phyloP scores from a whole-genome alignment of 2,888 invertebrate genomes.

The Danaus chrysippus region DNA sequence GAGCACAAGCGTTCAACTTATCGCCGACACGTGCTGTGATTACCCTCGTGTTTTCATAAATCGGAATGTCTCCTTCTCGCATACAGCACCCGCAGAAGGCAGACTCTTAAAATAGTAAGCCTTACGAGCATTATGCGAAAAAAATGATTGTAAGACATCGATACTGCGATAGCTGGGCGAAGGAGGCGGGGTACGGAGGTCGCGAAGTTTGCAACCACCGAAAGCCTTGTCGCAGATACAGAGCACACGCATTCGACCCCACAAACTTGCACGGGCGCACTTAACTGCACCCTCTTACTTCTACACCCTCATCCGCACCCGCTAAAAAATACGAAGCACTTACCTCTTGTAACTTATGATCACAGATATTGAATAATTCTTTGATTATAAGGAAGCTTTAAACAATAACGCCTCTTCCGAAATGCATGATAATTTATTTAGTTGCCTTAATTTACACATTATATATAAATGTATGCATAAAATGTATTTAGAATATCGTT shows the following conservation, averaged over 20 bases:
- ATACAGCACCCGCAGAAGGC: slow-evolving; percentile 91
- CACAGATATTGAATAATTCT: slow-evolving; percentile 3
- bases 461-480: slow-evolving; percentile 10
- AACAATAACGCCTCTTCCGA: slow-evolving; percentile 37
- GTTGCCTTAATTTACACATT: slow-evolving; percentile 25
- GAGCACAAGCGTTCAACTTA: slow-evolving; percentile 68
- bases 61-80: slow-evolving; percentile 88
- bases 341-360: slow-evolving; percentile 6
- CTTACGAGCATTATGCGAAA: slow-evolving; percentile 79
- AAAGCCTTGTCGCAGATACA: slow-evolving; percentile 59
- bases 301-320: slow-evolving; percentile 14
- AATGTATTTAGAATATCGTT: slow-evolving; percentile 20
- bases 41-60: slow-evolving; percentile 69
- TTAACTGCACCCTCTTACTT: slow-evolving; percentile 15
- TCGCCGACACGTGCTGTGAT: slow-evolving; percentile 72
- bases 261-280: slow-evolving; percentile 51
- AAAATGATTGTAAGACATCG: slow-evolving; percentile 73
- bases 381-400: slow-evolving; percentile 39
- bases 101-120: slow-evolving; percentile 78
- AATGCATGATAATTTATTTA: slow-evolving; percentile 38
- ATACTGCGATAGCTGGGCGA: slow-evolving; percentile 64
- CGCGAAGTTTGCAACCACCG: slow-evolving; percentile 57
- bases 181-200: slow-evolving; percentile 73
- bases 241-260: slow-evolving; percentile 50
- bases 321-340: slow-evolving; percentile 6